Evolutionary conservation across 1,140 invertebrate genomes (phyloP).

Genomic region (Drosophila aff.): DNA sequence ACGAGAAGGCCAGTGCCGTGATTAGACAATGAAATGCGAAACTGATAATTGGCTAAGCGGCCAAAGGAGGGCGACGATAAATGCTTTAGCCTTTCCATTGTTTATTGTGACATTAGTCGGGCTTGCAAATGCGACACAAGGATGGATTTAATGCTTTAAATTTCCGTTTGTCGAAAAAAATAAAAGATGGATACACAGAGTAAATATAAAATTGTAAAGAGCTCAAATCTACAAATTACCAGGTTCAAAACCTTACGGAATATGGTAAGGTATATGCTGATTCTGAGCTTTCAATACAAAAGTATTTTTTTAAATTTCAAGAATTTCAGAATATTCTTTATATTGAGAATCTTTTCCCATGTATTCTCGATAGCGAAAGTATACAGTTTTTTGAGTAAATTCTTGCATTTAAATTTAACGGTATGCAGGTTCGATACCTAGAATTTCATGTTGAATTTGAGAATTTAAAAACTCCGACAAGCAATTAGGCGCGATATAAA

Average conservation of each 20-base stretch:
- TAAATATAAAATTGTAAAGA: neutral
- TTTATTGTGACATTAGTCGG: constrained; percentile 36
- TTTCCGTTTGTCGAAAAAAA: neutral
- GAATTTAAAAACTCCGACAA: neutral
- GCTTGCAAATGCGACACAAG: constrained; percentile 16
- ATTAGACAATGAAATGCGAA: constrained; percentile 64
- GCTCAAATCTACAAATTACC: neutral
- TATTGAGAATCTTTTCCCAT: neutral
- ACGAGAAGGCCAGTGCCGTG: constrained; percentile 40
- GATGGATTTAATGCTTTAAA: constrained; percentile 20
- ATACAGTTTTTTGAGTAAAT: neutral
- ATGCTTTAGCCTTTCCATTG: constrained; percentile 45
- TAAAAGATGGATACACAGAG: neutral
- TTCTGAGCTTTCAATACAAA: too few relatives aligned
- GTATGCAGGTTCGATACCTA: neutral
- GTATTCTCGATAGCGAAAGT: neutral
- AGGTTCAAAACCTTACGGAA: neutral
- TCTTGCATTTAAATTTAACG: neutral
- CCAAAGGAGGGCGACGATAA: constrained; percentile 27
- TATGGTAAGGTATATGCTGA: neutral
- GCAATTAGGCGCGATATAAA: neutral
- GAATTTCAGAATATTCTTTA: neutral
- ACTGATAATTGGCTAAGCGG: constrained; percentile 57
- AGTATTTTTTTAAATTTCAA: neutral
- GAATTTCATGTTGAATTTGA: neutral